phyloP scores from a whole-genome alignment of 2,888 invertebrate genomes.

The Brenthis daphne region DNA sequence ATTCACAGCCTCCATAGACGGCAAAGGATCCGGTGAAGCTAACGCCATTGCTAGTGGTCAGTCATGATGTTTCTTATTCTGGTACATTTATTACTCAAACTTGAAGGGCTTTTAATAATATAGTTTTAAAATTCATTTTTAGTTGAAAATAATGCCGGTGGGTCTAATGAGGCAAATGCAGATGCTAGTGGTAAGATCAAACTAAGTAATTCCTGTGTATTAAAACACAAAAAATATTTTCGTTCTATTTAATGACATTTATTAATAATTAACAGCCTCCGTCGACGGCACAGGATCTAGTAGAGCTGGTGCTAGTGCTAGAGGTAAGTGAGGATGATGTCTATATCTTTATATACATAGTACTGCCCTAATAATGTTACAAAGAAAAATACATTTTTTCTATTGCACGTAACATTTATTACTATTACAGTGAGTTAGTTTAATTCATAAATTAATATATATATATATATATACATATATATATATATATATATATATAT shows the following conservation, averaged over 20 bases:
- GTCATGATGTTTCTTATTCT: background rate
- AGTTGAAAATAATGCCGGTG: conserved; percentile 16
- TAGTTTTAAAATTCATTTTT: background rate
- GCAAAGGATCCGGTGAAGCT: background rate
- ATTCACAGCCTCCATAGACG: background rate
- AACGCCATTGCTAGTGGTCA: background rate
- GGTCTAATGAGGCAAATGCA: conserved; percentile 17
- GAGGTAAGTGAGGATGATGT: no score
- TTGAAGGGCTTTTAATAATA: background rate
- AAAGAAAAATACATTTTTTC: no score
- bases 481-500: no score
- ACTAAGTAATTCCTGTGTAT: background rate
- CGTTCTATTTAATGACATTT: background rate
- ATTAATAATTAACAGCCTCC: background rate
- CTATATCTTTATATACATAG: no score
- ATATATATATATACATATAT: no score
- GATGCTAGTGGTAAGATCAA: background rate
- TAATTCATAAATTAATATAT: no score
- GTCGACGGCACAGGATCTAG: background rate
- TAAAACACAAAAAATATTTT: background rate
- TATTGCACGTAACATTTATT: no score
- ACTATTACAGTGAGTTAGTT: no score
- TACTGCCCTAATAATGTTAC: no score
- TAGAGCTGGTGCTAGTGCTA: background rate
- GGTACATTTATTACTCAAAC: background rate